Evolutionary conservation across 1,140 invertebrate genomes (phyloP), one percentile per base, ranked within the genome.

Genomic region (Drosophila leontia): DNA sequence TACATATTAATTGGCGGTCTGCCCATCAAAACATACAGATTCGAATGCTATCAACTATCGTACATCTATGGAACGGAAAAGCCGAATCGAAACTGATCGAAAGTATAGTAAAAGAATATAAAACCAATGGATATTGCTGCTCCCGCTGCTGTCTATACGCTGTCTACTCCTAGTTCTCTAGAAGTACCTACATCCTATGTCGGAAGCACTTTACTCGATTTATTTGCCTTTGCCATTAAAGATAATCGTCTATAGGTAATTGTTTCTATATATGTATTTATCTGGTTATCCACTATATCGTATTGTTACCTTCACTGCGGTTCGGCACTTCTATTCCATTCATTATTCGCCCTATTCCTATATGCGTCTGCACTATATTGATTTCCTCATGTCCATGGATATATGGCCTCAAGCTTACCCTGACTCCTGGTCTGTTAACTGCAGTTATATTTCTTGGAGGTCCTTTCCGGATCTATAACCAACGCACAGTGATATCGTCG

Each of bases 131-230:
- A 13, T 29, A 15, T 39, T 72, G 42, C 60, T 72, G 63, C 42
- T 50, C 17, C 15, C 42, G 12, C 23, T 61, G 55, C 51, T 61
- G n/a, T 69, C 42, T 48, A 53, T 74, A 53, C 58, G 45, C 47
- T 61, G 45, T 37, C 63, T 69, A 78, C 48, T 87, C 50, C 35
- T 68, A 79, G 62, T 56, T 72, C 59, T 63, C 53, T 76, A 77
- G 57, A 72, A 61, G 60, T 78, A 77, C 80, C 80, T 87, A 87
- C 59, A 83, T 75, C 62, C 85, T 87, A 87, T 58, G 55, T 88
- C 84, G 84, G 84, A 87, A 87, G 84, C 84, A 87, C 84, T 90
- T 90, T 80, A 78, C 75, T 87, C 85, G 58, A 71, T 87, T 88
- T 87, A 84, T 87, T 87, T 87, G 85, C 84, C 84, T 75, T 87